Evolutionary conservation across 2,797 vertebrate genomes (phyloP).

Genomic region (Melanotaenia boesemani): DNA sequence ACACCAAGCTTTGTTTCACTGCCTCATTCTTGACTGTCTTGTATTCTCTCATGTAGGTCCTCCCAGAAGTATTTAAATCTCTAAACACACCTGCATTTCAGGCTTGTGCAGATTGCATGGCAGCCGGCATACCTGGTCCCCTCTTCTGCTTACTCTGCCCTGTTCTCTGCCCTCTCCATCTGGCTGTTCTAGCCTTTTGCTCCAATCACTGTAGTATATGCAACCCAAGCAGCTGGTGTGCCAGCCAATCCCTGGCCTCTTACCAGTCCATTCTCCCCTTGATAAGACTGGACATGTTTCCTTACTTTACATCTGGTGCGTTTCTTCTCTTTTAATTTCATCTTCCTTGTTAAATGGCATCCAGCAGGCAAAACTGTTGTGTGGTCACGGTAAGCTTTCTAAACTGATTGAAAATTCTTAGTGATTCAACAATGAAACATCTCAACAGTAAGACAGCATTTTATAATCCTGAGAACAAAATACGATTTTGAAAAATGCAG

Average conservation of each 20-base stretch:
- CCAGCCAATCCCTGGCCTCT: conserved; percentile 48
- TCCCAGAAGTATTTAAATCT: conserved; percentile 46
- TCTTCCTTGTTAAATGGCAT: neutral
- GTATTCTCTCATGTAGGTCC: conserved; percentile 32
- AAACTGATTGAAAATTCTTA: neutral
- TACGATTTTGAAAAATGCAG: neutral
- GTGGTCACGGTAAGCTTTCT: neutral
- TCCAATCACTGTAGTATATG: conserved; percentile 40
- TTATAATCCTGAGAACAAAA: neutral
- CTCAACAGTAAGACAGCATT: neutral
- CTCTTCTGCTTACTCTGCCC: conserved; percentile 36
- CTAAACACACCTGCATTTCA: conserved; percentile 58
- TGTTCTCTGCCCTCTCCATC: conserved; percentile 65
- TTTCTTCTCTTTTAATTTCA: conserved; percentile 9
- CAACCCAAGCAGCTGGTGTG: conserved; percentile 60
- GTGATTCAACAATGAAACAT: neutral
- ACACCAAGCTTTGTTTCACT: conserved; percentile 29
- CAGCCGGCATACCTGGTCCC: conserved; percentile 53
- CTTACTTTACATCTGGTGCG: conserved; percentile 11
- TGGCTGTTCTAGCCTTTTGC: conserved; percentile 62
- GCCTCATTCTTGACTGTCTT: conserved; percentile 25
- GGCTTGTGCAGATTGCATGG: conserved; percentile 50
- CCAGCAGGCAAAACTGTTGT: neutral
- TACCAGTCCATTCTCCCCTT: conserved; percentile 35
- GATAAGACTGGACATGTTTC: conserved; percentile 35